Evolutionary conservation across 92 coral and sea anemone species (phyloP), one percentile per base, ranked within the genome.

Genomic region (Porites lobata): DNA sequence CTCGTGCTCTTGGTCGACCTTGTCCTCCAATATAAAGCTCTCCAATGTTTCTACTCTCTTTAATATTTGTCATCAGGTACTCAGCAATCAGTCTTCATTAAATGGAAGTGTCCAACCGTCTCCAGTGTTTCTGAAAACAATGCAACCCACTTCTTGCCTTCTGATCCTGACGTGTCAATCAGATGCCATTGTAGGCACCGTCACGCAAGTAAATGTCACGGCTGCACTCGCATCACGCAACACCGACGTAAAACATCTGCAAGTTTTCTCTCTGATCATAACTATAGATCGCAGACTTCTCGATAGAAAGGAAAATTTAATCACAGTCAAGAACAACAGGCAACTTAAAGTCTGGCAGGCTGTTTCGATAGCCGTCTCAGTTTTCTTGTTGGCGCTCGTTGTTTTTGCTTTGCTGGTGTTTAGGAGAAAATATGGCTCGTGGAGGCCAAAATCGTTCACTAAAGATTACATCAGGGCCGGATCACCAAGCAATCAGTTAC

Each of bases 221-320:
- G 86, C 86, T n/a, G 54, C 78, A 50, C 59, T 69, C 56, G 69
- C 77, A 50, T 82, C 78, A 58, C 86, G 2, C 58, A 82, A 82
- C 77, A 58, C 78, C 20, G 58, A 82, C 20, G 15, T 18, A 4
- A 82, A 70, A 13, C 14, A 70, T 77, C 58, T 82, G 47, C 7
- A 2, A 3, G 18, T 82, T 32, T 29, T 82, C 86, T 82, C 86
- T 8, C 71, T 82, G 86, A 71, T 53, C 5, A 20, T 82, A 43
- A 57, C 59, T 9, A 7, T 13, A 14, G 61, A 18, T 54, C 52
- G 32, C 1, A 57, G 21, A 19, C 29, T 0, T 18, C 21, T 43
- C 14, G 8, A 9, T 19, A 71, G 38, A 4, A 43, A 38, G 3
- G 47, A 32, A 2, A 1, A 11, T 32, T 29, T 6, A 10, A 38